phyloP scores from a whole-genome alignment of 2,113 vertebrate species.

The Circaetus gallicus region DNA sequence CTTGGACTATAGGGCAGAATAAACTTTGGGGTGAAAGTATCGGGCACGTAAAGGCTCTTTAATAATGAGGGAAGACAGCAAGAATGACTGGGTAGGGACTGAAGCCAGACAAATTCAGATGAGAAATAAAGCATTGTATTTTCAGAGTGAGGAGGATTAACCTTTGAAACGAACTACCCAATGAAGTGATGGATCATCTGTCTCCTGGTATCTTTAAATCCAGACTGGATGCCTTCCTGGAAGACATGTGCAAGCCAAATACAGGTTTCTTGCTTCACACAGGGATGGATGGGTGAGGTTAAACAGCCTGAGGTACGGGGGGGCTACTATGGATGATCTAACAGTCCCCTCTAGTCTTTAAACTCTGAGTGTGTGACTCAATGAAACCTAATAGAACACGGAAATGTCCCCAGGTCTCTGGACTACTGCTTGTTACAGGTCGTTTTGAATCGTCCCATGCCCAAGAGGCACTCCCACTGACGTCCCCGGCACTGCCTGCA shows the following conservation, averaged over 20 bases:
- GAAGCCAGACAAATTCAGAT: neutral
- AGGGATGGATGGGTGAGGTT: neutral
- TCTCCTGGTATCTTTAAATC: constrained; percentile 17
- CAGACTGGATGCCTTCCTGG: constrained; percentile 4
- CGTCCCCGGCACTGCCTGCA: neutral
- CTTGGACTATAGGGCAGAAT: neutral
- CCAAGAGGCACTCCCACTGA: neutral
- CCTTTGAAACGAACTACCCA: constrained; percentile 11
- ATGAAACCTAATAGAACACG: neutral
- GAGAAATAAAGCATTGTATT: neutral
- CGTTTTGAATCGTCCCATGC: neutral
- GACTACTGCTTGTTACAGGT: neutral
- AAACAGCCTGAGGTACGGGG: neutral
- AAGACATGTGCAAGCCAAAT: neutral
- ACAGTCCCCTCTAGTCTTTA: neutral
- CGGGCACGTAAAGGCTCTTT: neutral
- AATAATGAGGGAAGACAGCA: neutral
- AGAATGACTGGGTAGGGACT: neutral
- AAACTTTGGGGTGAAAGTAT: neutral
- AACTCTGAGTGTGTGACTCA: neutral
- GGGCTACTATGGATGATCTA: neutral
- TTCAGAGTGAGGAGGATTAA: constrained; percentile 18
- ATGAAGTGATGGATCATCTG: constrained; percentile 10
- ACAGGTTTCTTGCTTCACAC: neutral
- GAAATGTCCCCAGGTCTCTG: neutral